These are phyloP conservation scores for Platycheirus rosarum DNA, from an alignment of 2,888 invertebrate genomes.

Conservation along the genomic window DNA sequence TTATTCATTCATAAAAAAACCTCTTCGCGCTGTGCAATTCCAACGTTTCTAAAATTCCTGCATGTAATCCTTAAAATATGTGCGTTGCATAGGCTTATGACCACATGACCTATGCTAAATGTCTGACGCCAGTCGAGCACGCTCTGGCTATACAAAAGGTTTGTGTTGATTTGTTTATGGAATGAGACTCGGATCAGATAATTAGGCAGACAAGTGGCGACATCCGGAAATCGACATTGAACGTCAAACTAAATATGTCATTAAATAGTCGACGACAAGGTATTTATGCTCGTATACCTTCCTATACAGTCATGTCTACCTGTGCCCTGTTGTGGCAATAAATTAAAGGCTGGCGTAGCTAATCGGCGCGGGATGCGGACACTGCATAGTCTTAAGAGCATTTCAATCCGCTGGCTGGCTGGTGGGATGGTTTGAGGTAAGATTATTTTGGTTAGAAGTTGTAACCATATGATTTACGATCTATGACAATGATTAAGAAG, in stretches of 20 bases:
- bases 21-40: conserved; percentile 32
- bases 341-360: conserved; percentile 48
- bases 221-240: conserved; percentile 69
- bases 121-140: conserved; percentile 68
- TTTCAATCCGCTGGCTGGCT: neutral
- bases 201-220: conserved; percentile 73
- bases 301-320: conserved; percentile 21
- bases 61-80: conserved; percentile 42
- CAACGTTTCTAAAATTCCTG: conserved; percentile 23
- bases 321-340: conserved; percentile 47
- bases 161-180: conserved; percentile 46
- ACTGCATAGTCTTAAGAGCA: too few species aligned
- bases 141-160: conserved; percentile 30
- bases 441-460: conserved; percentile 52
- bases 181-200: conserved; percentile 61
- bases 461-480: conserved; percentile 56
- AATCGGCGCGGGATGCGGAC: conserved; percentile 6
- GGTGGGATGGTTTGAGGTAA: conserved; percentile 58
- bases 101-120: conserved; percentile 42
- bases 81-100: conserved; percentile 40
- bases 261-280: conserved; percentile 62
- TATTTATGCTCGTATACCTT: conserved; percentile 27
- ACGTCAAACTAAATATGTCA: conserved; percentile 68
- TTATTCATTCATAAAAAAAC: conserved; percentile 76
- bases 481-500: conserved; percentile 38